Percentiles rank a stretch among this genome's conserved stretches.
phyloP scores from a whole-genome alignment of 2,797 vertebrate species.

The Labeo calbasu region DNA sequence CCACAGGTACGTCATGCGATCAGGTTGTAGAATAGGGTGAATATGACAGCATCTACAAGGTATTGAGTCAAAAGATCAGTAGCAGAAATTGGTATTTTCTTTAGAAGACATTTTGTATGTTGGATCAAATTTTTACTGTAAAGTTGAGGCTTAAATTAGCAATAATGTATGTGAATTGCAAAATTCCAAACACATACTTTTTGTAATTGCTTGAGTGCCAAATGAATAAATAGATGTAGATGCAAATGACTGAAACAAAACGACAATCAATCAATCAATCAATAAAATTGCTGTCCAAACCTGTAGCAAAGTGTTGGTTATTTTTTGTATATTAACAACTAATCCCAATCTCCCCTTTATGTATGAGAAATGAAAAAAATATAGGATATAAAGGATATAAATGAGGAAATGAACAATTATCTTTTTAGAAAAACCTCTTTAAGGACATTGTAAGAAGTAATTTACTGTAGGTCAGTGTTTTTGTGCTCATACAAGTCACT shows the following conservation, averaged over 20 bases:
- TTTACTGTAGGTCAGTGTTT: neutral
- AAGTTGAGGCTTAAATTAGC: neutral
- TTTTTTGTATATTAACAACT: neutral
- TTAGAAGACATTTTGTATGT: neutral
- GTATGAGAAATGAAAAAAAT: too few species aligned
- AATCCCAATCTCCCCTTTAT: neutral
- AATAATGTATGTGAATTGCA: neutral
- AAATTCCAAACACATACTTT: neutral
- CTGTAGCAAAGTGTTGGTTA: neutral
- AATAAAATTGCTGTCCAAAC: neutral
- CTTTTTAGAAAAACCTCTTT: slow-evolving; percentile 57
- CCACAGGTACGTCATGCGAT: too few species aligned
- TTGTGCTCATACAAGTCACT: neutral
- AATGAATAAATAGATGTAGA: neutral
- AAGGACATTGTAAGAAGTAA: slow-evolving; percentile 59
- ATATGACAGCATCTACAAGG: too few species aligned
- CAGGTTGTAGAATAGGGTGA: too few species aligned
- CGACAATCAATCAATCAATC: neutral
- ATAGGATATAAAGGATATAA: too few species aligned
- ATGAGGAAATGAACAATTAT: neutral
- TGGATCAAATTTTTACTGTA: neutral
- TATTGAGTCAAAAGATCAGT: too few species aligned
- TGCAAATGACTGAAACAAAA: neutral
- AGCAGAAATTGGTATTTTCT: neutral
- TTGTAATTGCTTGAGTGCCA: neutral